Evolutionary conservation across 2,797 vertebrate species (phyloP).

Genomic region (Clarias platycephalus): DNA sequence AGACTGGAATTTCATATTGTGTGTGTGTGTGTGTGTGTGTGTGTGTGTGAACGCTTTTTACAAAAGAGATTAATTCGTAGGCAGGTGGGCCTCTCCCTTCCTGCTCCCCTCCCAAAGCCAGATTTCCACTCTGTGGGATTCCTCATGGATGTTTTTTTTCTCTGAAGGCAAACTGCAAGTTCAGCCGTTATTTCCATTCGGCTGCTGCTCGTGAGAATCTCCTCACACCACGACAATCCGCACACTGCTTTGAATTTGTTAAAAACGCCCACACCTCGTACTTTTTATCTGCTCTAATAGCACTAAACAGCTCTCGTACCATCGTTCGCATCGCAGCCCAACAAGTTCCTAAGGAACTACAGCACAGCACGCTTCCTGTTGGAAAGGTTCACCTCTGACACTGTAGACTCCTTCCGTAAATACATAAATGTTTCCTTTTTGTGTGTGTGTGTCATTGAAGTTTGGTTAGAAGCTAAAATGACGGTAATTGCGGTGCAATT

Average conservation of each 20-base stretch:
- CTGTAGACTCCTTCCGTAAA: background rate
- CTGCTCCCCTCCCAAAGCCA: slow-evolving; percentile 13
- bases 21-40: background rate
- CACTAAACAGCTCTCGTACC: background rate
- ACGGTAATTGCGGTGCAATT: background rate
- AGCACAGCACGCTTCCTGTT: background rate
- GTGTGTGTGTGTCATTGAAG: background rate
- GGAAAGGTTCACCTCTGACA: background rate
- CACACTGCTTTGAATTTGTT: background rate
- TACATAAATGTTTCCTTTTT: background rate
- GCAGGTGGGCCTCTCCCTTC: slow-evolving; percentile 32
- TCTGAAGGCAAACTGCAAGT: background rate
- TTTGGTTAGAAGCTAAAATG: background rate
- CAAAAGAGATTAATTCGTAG: slow-evolving; percentile 44
- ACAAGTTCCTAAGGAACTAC: background rate
- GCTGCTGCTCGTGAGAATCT: background rate
- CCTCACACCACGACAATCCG: background rate
- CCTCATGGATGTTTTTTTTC: background rate
- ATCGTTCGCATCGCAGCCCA: background rate
- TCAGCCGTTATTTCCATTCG: slow-evolving; percentile 5
- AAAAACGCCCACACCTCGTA: background rate
- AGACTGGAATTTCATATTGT: slow-evolving; percentile 18
- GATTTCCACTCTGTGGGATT: slow-evolving; percentile 11
- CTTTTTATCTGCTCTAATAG: background rate
- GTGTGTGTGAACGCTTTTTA: slow-evolving; percentile 1